These are phyloP conservation scores for Myathropa florea DNA, from an alignment of 2,888 invertebrate species.

Conservation along the genomic window DNA sequence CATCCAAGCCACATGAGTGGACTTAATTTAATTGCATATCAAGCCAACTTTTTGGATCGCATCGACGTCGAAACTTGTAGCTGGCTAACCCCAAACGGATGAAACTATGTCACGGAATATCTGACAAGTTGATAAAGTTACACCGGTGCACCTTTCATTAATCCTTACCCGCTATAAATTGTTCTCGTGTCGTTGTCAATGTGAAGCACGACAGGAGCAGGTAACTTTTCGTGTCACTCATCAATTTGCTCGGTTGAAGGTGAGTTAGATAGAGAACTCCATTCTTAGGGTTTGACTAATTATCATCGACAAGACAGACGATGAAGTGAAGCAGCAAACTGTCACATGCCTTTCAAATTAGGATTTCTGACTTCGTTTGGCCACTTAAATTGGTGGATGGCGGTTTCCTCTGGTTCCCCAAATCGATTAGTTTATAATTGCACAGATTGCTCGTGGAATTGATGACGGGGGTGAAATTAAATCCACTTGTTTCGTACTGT, in stretches of 20 bases:
- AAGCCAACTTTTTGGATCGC: slow-evolving; percentile 13
- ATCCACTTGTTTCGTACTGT: too few species aligned
- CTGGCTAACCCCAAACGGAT: slow-evolving; percentile 40
- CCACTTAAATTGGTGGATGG: neutral
- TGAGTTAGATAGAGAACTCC: slow-evolving; percentile 51
- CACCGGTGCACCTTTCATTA: slow-evolving; percentile 61
- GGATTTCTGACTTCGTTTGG: neutral
- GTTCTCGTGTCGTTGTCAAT: slow-evolving; percentile 37
- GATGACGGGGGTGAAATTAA: neutral
- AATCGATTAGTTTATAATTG: neutral
- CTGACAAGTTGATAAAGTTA: slow-evolving; percentile 34
- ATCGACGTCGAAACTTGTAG: slow-evolving; percentile 20
- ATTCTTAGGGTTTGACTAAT: slow-evolving; percentile 56
- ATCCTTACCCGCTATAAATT: slow-evolving; percentile 44
- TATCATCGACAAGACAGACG: slow-evolving; percentile 52
- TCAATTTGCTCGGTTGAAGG: slow-evolving; percentile 60
- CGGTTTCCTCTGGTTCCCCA: neutral
- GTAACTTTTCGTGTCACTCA: slow-evolving; percentile 62
- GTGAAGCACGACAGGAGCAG: neutral
- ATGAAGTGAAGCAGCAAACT: slow-evolving; percentile 32
- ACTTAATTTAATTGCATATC: slow-evolving; percentile 41
- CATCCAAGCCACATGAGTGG: neutral
- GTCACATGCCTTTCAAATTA: slow-evolving; percentile 54
- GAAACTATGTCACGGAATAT: slow-evolving; percentile 53
- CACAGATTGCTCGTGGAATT: neutral